phyloP scores from a whole-genome alignment of 2,797 vertebrate genomes.

The Lepilemur septentrionalis region DNA sequence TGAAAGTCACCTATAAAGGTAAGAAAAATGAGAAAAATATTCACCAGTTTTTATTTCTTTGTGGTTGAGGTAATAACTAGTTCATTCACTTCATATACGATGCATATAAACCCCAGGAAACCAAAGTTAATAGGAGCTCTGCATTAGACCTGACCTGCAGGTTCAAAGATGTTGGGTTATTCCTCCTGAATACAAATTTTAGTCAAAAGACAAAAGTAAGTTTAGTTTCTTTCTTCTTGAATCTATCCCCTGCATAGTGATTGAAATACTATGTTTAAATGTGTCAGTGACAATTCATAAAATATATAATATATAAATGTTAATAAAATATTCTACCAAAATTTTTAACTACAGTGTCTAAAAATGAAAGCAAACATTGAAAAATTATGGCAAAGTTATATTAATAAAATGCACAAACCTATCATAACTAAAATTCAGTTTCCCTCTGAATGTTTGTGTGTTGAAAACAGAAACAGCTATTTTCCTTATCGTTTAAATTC shows the following conservation, averaged over 20 bases:
- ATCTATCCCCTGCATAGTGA: neutral
- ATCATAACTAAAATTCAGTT: neutral
- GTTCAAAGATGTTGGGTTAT: neutral
- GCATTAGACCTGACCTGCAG: neutral
- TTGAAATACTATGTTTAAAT: neutral
- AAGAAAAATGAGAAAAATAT: neutral
- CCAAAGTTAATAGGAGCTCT: neutral
- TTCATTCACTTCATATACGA: neutral
- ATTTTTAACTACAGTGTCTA: neutral
- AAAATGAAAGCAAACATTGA: neutral
- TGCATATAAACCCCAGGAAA: neutral
- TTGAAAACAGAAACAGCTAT: neutral
- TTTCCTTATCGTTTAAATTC: neutral
- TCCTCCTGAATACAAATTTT: constrained; percentile 16
- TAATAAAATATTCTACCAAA: neutral
- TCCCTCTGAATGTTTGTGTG: neutral
- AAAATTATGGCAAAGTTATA: neutral
- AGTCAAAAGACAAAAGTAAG: neutral
- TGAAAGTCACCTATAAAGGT: neutral
- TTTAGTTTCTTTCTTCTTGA: neutral
- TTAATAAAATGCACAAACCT: neutral
- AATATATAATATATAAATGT: neutral
- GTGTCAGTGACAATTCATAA: neutral
- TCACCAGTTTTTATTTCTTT: neutral
- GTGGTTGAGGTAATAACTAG: neutral